phyloP scores from a whole-genome alignment of 2,113 vertebrate species.

The Gorsachius goisagi region DNA sequence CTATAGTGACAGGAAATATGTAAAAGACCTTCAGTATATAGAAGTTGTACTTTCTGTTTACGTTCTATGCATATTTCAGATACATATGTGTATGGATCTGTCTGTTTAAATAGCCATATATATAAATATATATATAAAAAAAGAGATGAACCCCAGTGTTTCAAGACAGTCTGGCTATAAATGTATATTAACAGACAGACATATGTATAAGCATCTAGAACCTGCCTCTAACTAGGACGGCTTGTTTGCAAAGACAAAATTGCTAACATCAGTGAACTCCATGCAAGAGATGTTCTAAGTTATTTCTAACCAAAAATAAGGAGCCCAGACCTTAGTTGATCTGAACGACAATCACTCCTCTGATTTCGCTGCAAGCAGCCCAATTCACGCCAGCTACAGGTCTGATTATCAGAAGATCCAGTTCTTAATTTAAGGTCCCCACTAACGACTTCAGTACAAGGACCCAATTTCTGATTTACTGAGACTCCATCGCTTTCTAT shows the following conservation, averaged over 20 bases:
- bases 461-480: background rate
- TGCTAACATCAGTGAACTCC: background rate
- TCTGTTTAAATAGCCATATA: background rate
- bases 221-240: background rate
- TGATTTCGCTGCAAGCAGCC: background rate
- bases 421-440: background rate
- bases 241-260: background rate
- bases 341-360: background rate
- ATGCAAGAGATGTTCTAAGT: background rate
- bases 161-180: background rate
- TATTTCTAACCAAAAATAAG: background rate
- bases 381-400: background rate
- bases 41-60: background rate
- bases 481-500: background rate
- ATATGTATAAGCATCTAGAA: background rate
- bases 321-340: background rate
- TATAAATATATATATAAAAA: background rate
- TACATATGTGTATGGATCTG: background rate
- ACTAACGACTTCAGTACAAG: background rate
- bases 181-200: background rate
- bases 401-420: background rate
- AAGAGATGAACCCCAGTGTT: background rate
- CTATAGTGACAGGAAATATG: background rate
- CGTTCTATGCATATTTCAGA: background rate
- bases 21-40: background rate